Evolutionary conservation across 2,888 invertebrate species (phyloP), one percentile per base, ranked within the genome.

Genomic region (Dolichomitus sp.): DNA sequence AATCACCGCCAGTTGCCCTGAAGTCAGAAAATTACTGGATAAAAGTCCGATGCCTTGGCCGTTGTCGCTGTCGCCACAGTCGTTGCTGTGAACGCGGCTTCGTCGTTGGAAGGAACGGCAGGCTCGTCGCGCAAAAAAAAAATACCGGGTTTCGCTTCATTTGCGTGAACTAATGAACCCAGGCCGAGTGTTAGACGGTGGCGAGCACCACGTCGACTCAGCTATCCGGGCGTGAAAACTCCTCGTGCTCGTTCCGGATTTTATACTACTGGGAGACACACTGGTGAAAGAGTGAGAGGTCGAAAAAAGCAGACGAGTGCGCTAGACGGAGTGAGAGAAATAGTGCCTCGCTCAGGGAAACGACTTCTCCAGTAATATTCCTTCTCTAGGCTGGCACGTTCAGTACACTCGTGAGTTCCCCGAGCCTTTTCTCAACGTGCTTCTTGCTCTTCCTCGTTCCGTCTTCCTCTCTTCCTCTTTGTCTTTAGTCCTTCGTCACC

Each of bases 21-120:
- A 85, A 88, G 87, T 87, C 82, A 86, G 85, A 87, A 87, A 89
- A 91, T 90, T 89, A 88, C 87, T 84, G 86, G 87, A 89, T 89
- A 88, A 89, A 90, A 89, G 86, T 88, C 84, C 37, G 33, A 61
- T 37, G 40, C 33, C 84, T 84, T 84, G 73, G 69, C 77, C 84
- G 77, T 80, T 80, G 82, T 85, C 80, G 87, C 83, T 84, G 87
- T 87, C 85, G 86, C 86, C 85, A 86, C 84, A 57, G 85, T 19
- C 19, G 50, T 66, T 59, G 63, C 45, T 37, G 66, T 72, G 69
- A 65, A 63, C 61, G 50, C 57, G 77, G 50, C 69, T 76, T 72
- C 52, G 79, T 72, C 72, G 79, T 76, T 61, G 61, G 69, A 68
- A 76, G 66, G 69, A 70, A 69, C 40, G 52, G 37, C 50, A 23